Base-by-base conservation (phyloP, 2,797 vertebrate species). In the Chrysolophus pictus region DNA sequence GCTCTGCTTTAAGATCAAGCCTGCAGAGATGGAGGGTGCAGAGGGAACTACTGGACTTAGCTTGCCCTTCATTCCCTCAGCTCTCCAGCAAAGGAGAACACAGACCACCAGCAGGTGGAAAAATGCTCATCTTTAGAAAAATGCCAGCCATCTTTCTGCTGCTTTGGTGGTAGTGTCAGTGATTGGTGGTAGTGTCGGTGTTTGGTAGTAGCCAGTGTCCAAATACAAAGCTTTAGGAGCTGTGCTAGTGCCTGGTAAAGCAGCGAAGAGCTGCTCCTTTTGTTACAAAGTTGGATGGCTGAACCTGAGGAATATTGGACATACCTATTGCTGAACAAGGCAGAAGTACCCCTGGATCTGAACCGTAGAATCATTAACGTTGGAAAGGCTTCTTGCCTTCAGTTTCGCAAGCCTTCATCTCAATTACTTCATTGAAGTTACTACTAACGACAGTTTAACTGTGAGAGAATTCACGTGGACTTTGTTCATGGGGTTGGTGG, bases 401-500 rank as follows among this genome's bases (percentile, higher is more conserved):
- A 35, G 10, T 39, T 80, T 81, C 39, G 35, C 44, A 76, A 26
- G n/a, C 37, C 44, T 73, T 69, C 26, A 6, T 31, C 29, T n/a
- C 21, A 5, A 60, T 14, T n/a, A 35, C 22, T 39, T 76, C 44
- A 46, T 1, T 14, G 46, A 53, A 33, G 33, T 53, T 24, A 37
- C n/a, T 33, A n/a, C 41, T 37, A 72, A 56, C 41, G 33, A 8
- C 31, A 58, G 11, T 29, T 65, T 47, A 44, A 59, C 10, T 1
- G 2, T 0, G 2, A 60, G 55, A 62, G 35, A 6, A 12, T 28
- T 67, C 68, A 7, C 14, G 2, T 0, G 0, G 59, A 6, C n/a
- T n/a, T 42, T 3, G 33, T 23, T 46, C 33, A 49, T 49, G 47
- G 22, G 47, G 12, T 49, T 49, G 11, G 2, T 49, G 23, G 23